Evolutionary conservation across 2,113 vertebrate genomes (phyloP).

Genomic region (Callospermophilus lateralis): DNA sequence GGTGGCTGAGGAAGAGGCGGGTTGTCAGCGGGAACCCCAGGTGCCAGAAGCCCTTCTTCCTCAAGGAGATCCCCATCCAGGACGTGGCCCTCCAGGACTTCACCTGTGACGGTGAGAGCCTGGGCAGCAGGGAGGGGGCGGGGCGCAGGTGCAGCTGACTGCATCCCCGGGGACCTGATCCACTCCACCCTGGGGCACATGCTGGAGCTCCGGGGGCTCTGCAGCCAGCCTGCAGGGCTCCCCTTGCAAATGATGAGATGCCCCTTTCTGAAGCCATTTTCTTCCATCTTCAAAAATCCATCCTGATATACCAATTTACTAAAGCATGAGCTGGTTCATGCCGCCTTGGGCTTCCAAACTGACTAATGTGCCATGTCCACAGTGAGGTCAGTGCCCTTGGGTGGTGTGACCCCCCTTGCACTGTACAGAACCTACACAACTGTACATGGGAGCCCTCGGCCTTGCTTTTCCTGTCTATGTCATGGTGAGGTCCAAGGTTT

Average conservation of each 20-base stretch:
- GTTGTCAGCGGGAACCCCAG: conserved; percentile 98
- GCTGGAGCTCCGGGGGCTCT: too few species aligned
- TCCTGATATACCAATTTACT: not conserved
- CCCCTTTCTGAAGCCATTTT: not conserved
- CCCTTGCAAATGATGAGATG: not conserved
- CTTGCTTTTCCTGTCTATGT: not conserved
- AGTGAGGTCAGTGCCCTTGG: not conserved
- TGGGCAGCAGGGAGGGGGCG: too few species aligned
- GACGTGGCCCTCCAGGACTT: conserved; percentile 98
- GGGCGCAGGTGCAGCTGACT: not conserved
- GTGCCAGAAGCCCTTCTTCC: conserved; percentile 97
- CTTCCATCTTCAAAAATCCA: not conserved
- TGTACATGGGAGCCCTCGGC: not conserved
- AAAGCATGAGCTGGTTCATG: too few species aligned
- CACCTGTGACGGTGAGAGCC: conserved; percentile 94
- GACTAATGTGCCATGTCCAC: not conserved
- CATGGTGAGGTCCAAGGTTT: not conserved
- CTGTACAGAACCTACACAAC: accelerated
- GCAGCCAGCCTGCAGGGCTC: not conserved
- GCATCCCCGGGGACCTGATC: not conserved
- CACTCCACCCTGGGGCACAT: accelerated
- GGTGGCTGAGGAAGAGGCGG: conserved; percentile 96
- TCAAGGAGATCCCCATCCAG: conserved; percentile 99
- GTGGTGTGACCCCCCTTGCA: not conserved
- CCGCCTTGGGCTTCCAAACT: too few species aligned